Percentiles rank a stretch among this genome's conserved stretches.
Evolutionary conservation across 2,797 vertebrate genomes (phyloP).

Genomic region (Gambelia wislizenii): DNA sequence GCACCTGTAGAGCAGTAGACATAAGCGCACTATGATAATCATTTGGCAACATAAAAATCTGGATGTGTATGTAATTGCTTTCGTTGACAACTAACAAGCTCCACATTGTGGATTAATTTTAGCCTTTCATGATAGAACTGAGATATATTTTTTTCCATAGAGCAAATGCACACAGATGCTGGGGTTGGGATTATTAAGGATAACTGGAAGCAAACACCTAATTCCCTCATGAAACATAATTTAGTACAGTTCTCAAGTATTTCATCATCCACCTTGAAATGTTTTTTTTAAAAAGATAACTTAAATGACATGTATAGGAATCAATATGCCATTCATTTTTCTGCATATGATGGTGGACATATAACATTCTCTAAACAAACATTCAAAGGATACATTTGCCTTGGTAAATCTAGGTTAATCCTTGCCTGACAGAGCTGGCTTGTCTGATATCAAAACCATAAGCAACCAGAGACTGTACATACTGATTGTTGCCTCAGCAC

Average conservation of each 20-base stretch:
- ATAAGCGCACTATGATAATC: not conserved
- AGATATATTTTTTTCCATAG: not conserved
- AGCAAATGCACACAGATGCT: slow-evolving; percentile 11
- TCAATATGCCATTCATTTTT: not conserved
- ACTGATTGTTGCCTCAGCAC: not conserved
- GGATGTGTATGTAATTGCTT: slow-evolving; percentile 25
- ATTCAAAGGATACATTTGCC: not conserved
- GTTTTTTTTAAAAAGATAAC: not conserved
- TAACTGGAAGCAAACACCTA: not conserved
- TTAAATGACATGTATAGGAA: not conserved
- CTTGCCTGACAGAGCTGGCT: not conserved
- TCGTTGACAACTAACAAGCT: slow-evolving; percentile 8
- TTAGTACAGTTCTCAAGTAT: not conserved
- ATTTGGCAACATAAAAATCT: not conserved
- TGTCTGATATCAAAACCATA: not conserved
- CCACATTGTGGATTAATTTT: slow-evolving; percentile 18
- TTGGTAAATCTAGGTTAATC: not conserved
- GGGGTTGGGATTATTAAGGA: not conserved
- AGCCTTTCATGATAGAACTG: not conserved
- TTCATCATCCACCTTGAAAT: not conserved
- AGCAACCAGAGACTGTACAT: not conserved
- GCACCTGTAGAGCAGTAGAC: slow-evolving; percentile 6
- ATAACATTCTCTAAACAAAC: not conserved
- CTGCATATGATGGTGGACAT: not conserved
- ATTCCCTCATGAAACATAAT: slow-evolving; percentile 23